Conservation (phyloP, 2,113 vertebrate species). For the Equus przewalskii region DNA sequence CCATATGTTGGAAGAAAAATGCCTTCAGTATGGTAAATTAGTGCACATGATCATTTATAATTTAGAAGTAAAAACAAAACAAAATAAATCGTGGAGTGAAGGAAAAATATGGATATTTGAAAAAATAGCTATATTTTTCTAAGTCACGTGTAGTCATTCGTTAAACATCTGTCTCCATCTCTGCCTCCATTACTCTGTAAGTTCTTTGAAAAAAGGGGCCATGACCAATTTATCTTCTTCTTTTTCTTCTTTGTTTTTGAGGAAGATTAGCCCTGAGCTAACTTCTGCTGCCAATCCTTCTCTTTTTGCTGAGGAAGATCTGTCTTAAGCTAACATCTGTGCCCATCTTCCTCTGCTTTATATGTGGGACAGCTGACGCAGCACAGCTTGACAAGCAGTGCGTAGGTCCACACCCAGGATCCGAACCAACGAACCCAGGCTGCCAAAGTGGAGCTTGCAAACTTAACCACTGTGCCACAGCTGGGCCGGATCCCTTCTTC, state of each 20-base stretch:
- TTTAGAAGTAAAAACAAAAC: background rate
- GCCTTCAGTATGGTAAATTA: conserved; percentile 14
- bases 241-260: too few relatives aligned
- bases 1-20: background rate
- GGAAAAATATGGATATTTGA: background rate
- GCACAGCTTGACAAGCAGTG: too few relatives aligned
- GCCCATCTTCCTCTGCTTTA: too few relatives aligned
- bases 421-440: too few relatives aligned
- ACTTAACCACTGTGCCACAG: too few relatives aligned
- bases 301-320: too few relatives aligned
- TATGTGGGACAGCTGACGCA: too few relatives aligned
- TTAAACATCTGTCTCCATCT: background rate
- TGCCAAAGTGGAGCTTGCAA: too few relatives aligned
- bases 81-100: background rate
- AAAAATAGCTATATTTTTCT: background rate
- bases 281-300: too few relatives aligned
- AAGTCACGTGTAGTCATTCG: background rate
- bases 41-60: conserved; percentile 23
- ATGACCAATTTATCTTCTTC: background rate
- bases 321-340: too few relatives aligned
- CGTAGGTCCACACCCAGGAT: too few relatives aligned
- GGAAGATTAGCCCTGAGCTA: too few relatives aligned
- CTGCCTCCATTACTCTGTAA: background rate
- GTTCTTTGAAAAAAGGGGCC: background rate
- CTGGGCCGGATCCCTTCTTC: background rate